Base-by-base conservation (phyloP, 2,888 invertebrate species). In the Ceramica pisi region DNA sequence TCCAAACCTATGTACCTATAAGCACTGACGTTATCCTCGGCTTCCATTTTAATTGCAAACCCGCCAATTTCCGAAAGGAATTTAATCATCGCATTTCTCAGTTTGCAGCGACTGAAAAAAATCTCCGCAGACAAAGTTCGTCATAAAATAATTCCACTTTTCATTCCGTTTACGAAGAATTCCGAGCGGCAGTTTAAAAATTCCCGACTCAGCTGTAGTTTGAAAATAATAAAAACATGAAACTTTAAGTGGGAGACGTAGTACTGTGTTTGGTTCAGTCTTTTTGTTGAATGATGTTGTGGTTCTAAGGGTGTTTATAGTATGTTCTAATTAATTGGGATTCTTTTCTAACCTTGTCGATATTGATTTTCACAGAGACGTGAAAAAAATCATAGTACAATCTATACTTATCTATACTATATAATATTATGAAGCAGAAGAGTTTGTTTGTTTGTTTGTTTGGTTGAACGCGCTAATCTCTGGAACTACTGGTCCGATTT, bases 71-170 rank as follows among this genome's bases (percentile, higher is more conserved):
- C 44, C 63, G 12, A 48, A 72, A 75, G 68, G 69, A 82, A 84
- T 80, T 83, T 86, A 79, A 86, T 83, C 76, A 80, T 61, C 55
- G 76, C 79, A 78, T 83, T 70, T 75, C 75, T 72, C 75, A 56
- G 64, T 76, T 65, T 46, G 46, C 63, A 67, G 44, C 60, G 44
- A 23, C 71, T 70, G 55, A 65, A 85, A 74, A 83, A 81, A 84
- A 78, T 67, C 71, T 67, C 50, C 51, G 23, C 53, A 56, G 64
- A 71, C 67, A 57, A 78, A 83, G 79, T 82, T 83, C 65, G 72
- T 77, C 76, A 70, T 82, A 72, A 76, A 81, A 85, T 84, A 71
- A 82, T 78, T 78, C 80, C 65, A 80, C 61, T 75, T 79, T 79
- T 78, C 69, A 81, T 75, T 83, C 71, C 60, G 35, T 78, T 78